Evolutionary conservation across 2,888 invertebrate species (phyloP), one percentile per base, ranked within the genome.

Genomic region (Tenthredo amoena): DNA sequence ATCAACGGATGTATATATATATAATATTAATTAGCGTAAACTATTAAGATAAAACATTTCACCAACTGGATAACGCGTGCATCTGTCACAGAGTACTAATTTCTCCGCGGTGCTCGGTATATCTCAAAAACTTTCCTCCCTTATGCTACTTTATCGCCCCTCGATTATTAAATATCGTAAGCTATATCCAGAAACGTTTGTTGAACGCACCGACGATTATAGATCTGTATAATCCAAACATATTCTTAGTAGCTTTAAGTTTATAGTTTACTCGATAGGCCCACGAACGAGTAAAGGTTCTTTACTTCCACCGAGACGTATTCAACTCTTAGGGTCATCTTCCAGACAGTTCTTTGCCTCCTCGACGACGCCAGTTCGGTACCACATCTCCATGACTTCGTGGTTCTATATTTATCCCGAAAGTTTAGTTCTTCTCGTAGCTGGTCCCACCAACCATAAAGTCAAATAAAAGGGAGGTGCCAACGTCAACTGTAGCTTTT

Each of bases 371-470:
- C 34, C 50, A 18, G 31, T 34, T 55, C 10, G 50, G 77, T 55
- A 77, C 77, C 77, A 31, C 47, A 77, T 77, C 47, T 55, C 50
- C 26, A 34, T 55, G 31, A 55, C 50, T 77, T 55, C 6, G 18
- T 34, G 26, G 21, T 26, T 15, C 62, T 81, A 81, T 81, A 81
- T 81, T 81, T 81, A 81, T 81, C 81, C 81, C n/a, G n/a, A 81
- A 62, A 81, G 81, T 81, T 58, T 58, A 26, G 26, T 18, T 43
- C 37, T 43, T 9, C 62, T 31, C 40, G n/a, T 81, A 9, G 37
- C 40, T 12, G 62, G 55, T 21, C 10, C 1, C n/a, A 62, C 62
- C 1, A n/a, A 62, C 62, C 2, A n/a, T 18, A 31, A 40, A 81
- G 37, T 81, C 62, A 26, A 62, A 62, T 21, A 62, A 62, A 58